phyloP scores from a whole-genome alignment of 2,888 invertebrate genomes.

The Amphipoea lucens region DNA sequence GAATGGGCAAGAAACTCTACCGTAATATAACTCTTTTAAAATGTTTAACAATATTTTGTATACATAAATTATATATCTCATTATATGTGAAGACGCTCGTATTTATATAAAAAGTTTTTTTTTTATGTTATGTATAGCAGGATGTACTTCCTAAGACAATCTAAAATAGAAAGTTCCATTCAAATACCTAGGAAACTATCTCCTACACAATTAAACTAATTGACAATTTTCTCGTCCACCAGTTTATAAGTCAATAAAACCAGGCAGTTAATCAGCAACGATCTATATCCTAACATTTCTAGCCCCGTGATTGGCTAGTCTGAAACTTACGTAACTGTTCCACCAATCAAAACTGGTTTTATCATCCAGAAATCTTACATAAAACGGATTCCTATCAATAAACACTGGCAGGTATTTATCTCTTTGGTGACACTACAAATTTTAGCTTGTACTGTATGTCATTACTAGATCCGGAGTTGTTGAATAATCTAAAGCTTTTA shows the following conservation, averaged over 20 bases:
- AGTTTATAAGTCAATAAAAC: conserved; percentile 44
- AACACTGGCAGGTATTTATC: conserved; percentile 31
- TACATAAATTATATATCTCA: too few relatives aligned
- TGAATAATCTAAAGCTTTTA: background rate
- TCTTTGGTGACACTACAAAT: conserved; percentile 24
- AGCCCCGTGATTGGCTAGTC: conserved; percentile 17
- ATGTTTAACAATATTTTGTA: too few relatives aligned
- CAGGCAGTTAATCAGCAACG: conserved; percentile 22
- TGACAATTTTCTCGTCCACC: conserved; percentile 20
- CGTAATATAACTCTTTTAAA: too few relatives aligned
- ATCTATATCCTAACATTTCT: conserved; percentile 35
- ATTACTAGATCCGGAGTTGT: background rate
- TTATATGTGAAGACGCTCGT: too few relatives aligned
- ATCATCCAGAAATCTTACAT: conserved; percentile 48
- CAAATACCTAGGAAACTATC: background rate
- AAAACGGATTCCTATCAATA: conserved; percentile 31
- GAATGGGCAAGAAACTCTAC: too few relatives aligned
- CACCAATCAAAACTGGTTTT: conserved; percentile 44
- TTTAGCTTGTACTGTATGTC: background rate
- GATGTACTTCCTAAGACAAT: background rate
- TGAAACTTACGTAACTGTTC: conserved; percentile 15
- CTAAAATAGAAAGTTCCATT: conserved; percentile 16
- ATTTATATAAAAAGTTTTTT: background rate
- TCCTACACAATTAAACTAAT: conserved; percentile 14
- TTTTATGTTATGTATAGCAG: background rate